Base-by-base conservation (phyloP, 2,888 invertebrate species). In the Caenorhabditis sp. region DNA sequence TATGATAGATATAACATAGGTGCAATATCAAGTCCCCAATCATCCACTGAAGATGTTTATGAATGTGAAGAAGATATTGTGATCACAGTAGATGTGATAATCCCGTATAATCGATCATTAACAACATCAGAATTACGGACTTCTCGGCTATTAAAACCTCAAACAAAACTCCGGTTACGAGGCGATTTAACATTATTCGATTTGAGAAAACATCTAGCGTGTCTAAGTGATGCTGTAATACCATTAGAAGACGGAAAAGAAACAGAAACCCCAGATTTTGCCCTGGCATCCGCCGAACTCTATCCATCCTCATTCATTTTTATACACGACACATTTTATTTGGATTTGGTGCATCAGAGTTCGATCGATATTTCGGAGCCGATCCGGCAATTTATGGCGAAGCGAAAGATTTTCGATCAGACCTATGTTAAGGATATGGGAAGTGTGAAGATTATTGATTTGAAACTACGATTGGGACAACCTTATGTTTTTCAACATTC, bases 401-500 rank as follows among this genome's bases (percentile, higher is more conserved):
- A 67, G 49, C 67, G 69, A 57, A n/a, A 62, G n/a, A 73, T 72
- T 49, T 80, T 76, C 63, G 78, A 77, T 27, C 60, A 62, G 1
- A 71, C 77, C 0, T 59, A 67, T 3, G 59, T 59, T 0, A 20
- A 62, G 12, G 36, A 59, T 17, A 78, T 82, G 72, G 59, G 56
- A 12, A 72, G 62, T 36, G 62, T 77, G 2, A 72, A 62, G 27
- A 72, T 82, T 12, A 57, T 77, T 49, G 82, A 82, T 68, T 58
- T 82, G 14, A 77, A 76, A n/a, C 57, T 82, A 36, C 56, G 81
- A 75, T 77, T 82, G 2, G 82, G 82, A 1, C 78, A 76, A 56
- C 81, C 82, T 1, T 82, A 82, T 54, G 57, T 82, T 5, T 80
- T 78, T 56, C 72, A 78, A 49, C 84, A 84, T 59, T 77, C 82